Base-by-base conservation (phyloP, 2,113 vertebrate genomes). In the Melanocharis versteri region DNA sequence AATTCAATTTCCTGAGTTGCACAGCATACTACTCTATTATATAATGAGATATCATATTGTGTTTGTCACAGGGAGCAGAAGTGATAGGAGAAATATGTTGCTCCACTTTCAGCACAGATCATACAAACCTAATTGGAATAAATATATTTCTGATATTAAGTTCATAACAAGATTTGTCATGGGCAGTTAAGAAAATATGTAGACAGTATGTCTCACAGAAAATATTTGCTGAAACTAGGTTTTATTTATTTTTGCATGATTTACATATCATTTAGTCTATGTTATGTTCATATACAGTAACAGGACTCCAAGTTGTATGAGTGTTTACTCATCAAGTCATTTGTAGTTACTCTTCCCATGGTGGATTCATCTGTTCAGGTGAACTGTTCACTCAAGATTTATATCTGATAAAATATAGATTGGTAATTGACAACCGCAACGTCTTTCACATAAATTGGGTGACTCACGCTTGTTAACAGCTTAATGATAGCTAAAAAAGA, bases 241-340 rank as follows among this genome's bases (percentile, higher is more conserved):
- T 94, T 87, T 57, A n/a, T 77, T 83, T 39, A 70, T 77, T 91
- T 89, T 64, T 89, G 47, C 28, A 76, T 94, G 88, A 92, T 75
- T 82, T 80, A 79, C 58, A 45, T 89, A n/a, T 53, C 1, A 65
- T 65, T 78, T 71, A 75, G 17, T 78, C 62, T 64, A n/a, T 37
- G 35, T 47, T 87, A n/a, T 50, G 39, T 85, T 89, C 5, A 11
- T 71, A 50, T 37, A 16, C 37, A 84, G n/a, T 58, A 85, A 73
- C 27, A 75, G 70, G 30, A 88, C 91, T 75, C 45, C 27, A 79
- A 37, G 17, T 28, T 90, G 7, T 69, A 62, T 33, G 33, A 93
- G 12, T 22, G 13, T 73, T 92, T 92, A 82, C 30, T 90, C 60
- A 83, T 72, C 27, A 60, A 54, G 37, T 53, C 19, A 66, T 72